A percentile compares a stretch with the other conserved stretches of the same genome.
Conservation (phyloP, 2,888 invertebrate species). For the Sialis fuliginosa region DNA sequence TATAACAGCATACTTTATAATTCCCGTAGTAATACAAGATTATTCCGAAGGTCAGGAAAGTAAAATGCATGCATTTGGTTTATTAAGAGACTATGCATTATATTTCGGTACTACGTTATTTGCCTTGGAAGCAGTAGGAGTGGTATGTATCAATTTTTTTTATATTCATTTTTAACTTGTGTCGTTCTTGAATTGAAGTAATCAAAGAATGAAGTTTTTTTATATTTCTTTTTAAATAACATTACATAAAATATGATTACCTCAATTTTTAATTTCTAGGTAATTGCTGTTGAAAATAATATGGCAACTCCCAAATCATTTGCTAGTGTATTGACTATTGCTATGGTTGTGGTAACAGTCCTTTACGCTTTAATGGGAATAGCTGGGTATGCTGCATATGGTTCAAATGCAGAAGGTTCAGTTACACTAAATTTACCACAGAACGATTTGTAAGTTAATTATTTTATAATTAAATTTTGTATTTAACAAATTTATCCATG, state of each 20-base stretch:
- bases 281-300: conserved; percentile 77
- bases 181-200: not conserved
- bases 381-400: conserved; percentile 72
- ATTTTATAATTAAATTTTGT: not conserved
- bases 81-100: conserved; percentile 56
- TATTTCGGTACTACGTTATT: conserved; percentile 94
- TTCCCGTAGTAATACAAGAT: too few relatives aligned
- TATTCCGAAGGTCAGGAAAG: conserved; percentile 15
- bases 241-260: not conserved
- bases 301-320: conserved; percentile 73
- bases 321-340: conserved; percentile 62
- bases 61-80: conserved; percentile 43
- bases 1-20: conserved; percentile 72
- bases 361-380: conserved; percentile 67
- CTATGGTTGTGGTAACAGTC: conserved; percentile 58
- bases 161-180: not conserved
- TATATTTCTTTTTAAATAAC: too few relatives aligned
- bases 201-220: not conserved
- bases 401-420: conserved; percentile 45
- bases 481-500: not conserved
- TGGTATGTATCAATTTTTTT: conserved; percentile 36
- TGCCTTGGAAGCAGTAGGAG: conserved; percentile 88
- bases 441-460: conserved; percentile 29
- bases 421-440: conserved; percentile 68
- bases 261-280: conserved; percentile 31